These are phyloP conservation scores for Saccopteryx bilineata DNA, from an alignment of 2,113 vertebrate species.

Conservation along the genomic window DNA sequence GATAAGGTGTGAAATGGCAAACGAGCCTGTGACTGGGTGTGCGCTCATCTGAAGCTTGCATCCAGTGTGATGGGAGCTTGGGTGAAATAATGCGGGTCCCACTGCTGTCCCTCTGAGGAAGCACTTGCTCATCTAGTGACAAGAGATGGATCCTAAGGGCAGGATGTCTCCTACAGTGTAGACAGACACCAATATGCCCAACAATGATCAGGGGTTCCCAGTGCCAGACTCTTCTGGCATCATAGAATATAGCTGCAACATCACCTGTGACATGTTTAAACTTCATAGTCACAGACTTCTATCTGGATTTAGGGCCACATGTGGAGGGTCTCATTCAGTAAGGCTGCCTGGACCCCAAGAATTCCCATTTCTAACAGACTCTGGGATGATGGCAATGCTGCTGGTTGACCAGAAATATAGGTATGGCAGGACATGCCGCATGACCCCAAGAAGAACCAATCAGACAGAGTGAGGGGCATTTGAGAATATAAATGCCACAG, in stretches of 20 bases:
- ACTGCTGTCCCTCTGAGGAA: neutral
- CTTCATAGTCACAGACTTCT: neutral
- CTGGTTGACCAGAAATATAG: neutral
- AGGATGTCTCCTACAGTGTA: neutral
- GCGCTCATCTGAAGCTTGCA: neutral
- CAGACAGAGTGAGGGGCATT: neutral
- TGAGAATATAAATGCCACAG: neutral
- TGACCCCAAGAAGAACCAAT: neutral
- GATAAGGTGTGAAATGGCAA: neutral
- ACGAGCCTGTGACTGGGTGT: neutral
- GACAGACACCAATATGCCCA: neutral
- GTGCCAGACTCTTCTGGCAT: neutral
- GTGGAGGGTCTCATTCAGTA: neutral
- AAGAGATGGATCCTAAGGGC: neutral
- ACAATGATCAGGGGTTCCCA: neutral
- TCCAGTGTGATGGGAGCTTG: neutral
- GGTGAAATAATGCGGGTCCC: neutral
- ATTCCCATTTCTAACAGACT: neutral
- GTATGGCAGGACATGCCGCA: too few relatives aligned
- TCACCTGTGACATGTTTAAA: neutral
- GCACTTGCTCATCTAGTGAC: neutral
- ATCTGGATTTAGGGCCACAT: neutral
- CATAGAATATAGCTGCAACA: neutral
- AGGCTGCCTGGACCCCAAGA: neutral
- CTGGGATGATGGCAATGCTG: neutral